Evolutionary conservation across 2,888 invertebrate species (phyloP).

Genomic region (Emmelina monodactyla): DNA sequence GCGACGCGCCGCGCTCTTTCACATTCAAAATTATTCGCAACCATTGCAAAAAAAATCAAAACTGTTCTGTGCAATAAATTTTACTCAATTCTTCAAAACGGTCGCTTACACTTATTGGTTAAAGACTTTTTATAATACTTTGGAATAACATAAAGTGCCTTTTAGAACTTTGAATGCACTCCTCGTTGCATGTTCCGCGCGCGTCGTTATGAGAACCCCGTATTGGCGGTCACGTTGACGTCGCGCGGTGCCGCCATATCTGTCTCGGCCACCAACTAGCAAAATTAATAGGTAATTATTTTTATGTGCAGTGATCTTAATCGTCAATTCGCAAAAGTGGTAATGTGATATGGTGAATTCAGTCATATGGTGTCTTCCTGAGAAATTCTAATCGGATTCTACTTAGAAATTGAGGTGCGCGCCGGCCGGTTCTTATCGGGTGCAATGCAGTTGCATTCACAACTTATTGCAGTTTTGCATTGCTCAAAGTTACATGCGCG

Average conservation of each 20-base stretch:
- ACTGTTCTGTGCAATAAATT: constrained; percentile 60
- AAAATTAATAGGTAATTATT: constrained; percentile 69
- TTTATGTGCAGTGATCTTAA: constrained; percentile 54
- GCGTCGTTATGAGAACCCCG: constrained; percentile 83
- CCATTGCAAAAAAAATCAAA: constrained; percentile 52
- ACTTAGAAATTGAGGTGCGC: constrained; percentile 56
- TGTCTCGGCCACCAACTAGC: constrained; percentile 69
- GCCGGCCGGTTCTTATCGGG: constrained; percentile 66
- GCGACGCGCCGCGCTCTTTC: constrained; percentile 67
- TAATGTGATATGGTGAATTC: constrained; percentile 46
- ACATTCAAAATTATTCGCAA: constrained; percentile 67
- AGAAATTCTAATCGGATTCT: constrained; percentile 54
- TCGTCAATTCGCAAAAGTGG: constrained; percentile 39
- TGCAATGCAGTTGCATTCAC: constrained; percentile 66
- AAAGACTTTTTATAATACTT: constrained; percentile 44
- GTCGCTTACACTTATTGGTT: constrained; percentile 35
- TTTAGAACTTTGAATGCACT: constrained; percentile 65
- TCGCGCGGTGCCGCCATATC: constrained; percentile 74
- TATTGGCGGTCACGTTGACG: constrained; percentile 74
- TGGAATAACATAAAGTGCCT: constrained; percentile 45
- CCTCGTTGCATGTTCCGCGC: constrained; percentile 75
- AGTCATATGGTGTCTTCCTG: constrained; percentile 32
- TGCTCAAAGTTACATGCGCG: constrained; percentile 56
- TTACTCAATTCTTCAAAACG: constrained; percentile 41
- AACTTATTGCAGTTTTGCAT: constrained; percentile 67